Conservation (phyloP, 30 jellyfish, hydroid and myxozoan species). For the Aurelia aurita region DNA sequence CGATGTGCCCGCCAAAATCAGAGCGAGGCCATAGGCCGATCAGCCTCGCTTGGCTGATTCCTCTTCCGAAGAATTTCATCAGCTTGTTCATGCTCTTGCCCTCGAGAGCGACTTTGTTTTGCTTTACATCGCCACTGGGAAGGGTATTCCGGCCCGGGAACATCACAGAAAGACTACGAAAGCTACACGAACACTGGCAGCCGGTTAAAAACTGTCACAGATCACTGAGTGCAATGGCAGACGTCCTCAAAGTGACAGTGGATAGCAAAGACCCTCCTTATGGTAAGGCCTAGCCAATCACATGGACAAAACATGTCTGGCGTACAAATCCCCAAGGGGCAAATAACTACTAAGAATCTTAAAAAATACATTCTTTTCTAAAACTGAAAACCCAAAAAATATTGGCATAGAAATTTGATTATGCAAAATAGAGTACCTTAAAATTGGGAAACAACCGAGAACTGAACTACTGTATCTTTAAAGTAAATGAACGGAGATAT, state of each 20-base stretch:
- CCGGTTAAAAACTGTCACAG: not conserved
- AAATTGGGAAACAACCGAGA: too few species aligned
- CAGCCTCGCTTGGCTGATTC: slow-evolving; percentile 23
- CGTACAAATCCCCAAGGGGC: too few species aligned
- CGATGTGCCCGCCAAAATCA: too few species aligned
- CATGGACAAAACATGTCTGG: not conserved
- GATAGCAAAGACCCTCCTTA: slow-evolving; percentile 60
- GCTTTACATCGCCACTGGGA: slow-evolving; percentile 13
- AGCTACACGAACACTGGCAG: not conserved
- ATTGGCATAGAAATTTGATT: too few species aligned
- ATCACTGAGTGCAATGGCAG: slow-evolving; percentile 43
- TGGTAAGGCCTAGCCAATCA: slow-evolving; percentile 40
- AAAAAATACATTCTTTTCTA: too few species aligned
- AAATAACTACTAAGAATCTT: too few species aligned
- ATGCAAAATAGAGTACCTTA: too few species aligned
- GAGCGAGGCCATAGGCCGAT: too few species aligned
- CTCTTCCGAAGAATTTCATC: slow-evolving; percentile 31
- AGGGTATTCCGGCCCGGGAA: not conserved
- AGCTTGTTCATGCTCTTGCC: slow-evolving; percentile 38
- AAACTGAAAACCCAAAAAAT: too few species aligned
- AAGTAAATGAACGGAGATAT: too few species aligned
- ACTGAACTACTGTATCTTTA: too few species aligned
- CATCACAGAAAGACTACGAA: not conserved
- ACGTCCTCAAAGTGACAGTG: slow-evolving; percentile 53
- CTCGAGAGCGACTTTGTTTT: slow-evolving; percentile 8